A percentile compares a stretch with the other conserved stretches of the same genome.
Conservation (phyloP, 2,797 vertebrate genomes). For the Myotis vivesi region DNA sequence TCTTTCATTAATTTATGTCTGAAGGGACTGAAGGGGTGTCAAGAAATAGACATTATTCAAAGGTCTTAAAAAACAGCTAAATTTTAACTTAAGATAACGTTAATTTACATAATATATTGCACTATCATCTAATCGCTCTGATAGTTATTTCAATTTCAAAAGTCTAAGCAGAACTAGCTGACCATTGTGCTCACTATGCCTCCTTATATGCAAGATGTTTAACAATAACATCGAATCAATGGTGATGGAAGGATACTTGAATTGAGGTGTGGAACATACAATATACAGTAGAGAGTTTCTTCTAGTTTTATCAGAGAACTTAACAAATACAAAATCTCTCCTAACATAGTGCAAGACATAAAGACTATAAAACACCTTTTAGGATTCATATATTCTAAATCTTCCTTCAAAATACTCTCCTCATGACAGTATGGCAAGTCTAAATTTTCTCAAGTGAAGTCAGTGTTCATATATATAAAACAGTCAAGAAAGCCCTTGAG, state of each 20-base stretch:
- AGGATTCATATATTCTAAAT: not conserved
- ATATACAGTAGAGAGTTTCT: not conserved
- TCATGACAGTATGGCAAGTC: not conserved
- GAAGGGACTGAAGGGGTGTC: not conserved
- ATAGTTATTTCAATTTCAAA: slow-evolving; percentile 8
- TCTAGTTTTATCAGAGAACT: not conserved
- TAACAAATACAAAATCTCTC: not conserved
- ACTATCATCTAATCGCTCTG: not conserved
- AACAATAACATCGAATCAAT: not conserved
- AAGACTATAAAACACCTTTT: not conserved
- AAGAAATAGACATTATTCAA: not conserved
- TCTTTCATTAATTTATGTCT: not conserved
- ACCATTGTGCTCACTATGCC: not conserved
- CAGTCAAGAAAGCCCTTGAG: not conserved
- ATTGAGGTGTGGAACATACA: too few relatives aligned
- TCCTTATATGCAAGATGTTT: not conserved
- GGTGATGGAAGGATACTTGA: too few relatives aligned
- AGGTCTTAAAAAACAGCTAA: not conserved
- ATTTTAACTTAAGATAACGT: not conserved
- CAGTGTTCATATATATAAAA: not conserved
- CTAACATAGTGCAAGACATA: not conserved
- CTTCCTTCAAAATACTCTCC: not conserved
- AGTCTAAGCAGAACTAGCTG: not conserved
- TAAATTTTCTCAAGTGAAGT: not conserved
- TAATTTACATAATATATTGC: not conserved